A percentile compares a stretch with the other conserved stretches of the same genome.
These are phyloP conservation scores for Branchellion lobata DNA, from an alignment of 2,888 invertebrate genomes.

Conservation along the genomic window DNA sequence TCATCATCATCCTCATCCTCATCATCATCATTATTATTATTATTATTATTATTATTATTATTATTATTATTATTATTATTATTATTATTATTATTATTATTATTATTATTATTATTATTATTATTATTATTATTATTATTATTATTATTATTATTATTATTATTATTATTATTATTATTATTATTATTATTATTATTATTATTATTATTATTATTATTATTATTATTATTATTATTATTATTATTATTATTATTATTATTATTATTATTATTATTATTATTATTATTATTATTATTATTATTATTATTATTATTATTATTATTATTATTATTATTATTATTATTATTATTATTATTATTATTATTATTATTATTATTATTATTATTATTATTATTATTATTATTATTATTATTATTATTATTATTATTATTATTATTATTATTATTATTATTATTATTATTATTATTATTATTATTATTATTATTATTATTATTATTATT, in stretches of 20 bases:
- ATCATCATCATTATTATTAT: too few species aligned
- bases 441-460: neutral
- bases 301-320: neutral
- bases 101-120: neutral
- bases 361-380: neutral
- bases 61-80: too few species aligned
- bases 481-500: slow-evolving; percentile 11
- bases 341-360: slow-evolving; percentile 10
- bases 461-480: slow-evolving; percentile 9
- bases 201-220: neutral
- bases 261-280: too few species aligned
- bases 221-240: slow-evolving; percentile 11
- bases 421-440: neutral
- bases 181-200: neutral
- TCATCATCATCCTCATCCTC: too few species aligned
- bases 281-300: too few species aligned
- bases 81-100: neutral
- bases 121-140: slow-evolving; percentile 15
- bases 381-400: too few species aligned
- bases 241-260: neutral
- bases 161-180: too few species aligned
- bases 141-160: too few species aligned
- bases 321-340: too few species aligned
- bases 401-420: too few species aligned
- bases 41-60: too few species aligned